Percentiles rank a stretch among this genome's conserved stretches.
phyloP scores from a whole-genome alignment of 2,797 vertebrate genomes.

The Anguilla pacifica region DNA sequence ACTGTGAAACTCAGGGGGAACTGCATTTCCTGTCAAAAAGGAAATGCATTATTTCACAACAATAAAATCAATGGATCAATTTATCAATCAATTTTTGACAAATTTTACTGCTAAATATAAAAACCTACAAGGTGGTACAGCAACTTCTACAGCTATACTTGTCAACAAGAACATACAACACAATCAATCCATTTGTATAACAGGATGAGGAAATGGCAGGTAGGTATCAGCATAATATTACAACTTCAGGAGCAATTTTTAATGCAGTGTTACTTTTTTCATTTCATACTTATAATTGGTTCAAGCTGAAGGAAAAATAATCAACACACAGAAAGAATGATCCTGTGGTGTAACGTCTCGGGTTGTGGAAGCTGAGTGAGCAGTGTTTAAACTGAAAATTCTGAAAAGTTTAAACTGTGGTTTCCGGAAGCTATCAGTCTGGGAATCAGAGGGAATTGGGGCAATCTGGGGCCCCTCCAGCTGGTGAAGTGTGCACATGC shows the following conservation, averaged over 20 bases:
- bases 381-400: not conserved
- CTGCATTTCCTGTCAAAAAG: conserved; percentile 54
- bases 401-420: not conserved
- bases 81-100: not conserved
- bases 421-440: not conserved
- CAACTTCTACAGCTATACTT: not conserved
- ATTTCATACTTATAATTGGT: no score
- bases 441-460: no score
- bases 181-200: not conserved
- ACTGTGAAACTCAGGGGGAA: conserved; percentile 1
- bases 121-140: not conserved
- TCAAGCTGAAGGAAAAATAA: no score
- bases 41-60: not conserved
- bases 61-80: not conserved
- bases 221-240: no score
- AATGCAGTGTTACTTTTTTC: no score
- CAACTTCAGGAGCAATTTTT: no score
- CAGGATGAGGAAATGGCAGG: no score
- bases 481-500: no score
- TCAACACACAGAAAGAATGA: no score
- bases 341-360: not conserved
- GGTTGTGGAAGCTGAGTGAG: no score
- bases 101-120: no score
- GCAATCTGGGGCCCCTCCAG: no score
- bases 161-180: not conserved